A percentile compares a stretch with the other conserved stretches of the same genome.
phyloP scores from a whole-genome alignment of 2,888 invertebrate species.

The Lathronympha strigana region DNA sequence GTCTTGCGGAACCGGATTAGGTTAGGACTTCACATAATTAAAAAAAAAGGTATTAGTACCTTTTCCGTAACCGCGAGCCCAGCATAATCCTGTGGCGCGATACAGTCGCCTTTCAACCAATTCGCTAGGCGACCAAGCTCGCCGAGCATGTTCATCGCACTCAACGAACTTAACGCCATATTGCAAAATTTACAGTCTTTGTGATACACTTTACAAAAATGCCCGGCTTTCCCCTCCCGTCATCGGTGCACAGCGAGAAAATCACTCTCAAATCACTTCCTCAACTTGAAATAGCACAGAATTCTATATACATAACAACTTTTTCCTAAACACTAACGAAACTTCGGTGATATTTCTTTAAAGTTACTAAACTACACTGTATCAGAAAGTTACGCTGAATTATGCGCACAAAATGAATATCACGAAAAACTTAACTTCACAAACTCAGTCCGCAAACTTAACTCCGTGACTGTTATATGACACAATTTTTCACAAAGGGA shows the following conservation, averaged over 20 bases:
- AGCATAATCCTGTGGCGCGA: conserved; percentile 69
- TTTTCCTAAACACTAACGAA: no score
- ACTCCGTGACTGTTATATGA: not conserved
- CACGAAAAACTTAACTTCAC: not conserved
- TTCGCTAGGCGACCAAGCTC: conserved; percentile 74
- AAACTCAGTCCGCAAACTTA: not conserved
- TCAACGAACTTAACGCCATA: conserved; percentile 75
- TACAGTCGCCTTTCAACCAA: conserved; percentile 77
- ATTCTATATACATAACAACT: no score
- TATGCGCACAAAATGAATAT: not conserved
- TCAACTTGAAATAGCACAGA: no score
- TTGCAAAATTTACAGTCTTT: conserved; percentile 11
- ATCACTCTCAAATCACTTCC: no score
- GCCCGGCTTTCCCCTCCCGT: no score
- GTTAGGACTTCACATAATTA: not conserved
- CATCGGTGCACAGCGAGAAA: no score
- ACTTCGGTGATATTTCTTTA: no score
- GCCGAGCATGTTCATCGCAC: conserved; percentile 73
- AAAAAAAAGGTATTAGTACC: conserved; percentile 51
- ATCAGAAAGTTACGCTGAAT: not conserved
- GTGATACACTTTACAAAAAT: not conserved
- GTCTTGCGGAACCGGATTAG: not conserved
- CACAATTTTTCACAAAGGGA: not conserved
- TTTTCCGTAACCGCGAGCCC: conserved; percentile 77
- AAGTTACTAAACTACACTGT: no score